Evolutionary conservation across 2,113 vertebrate genomes (phyloP).

Genomic region (Toxostoma redivivum): DNA sequence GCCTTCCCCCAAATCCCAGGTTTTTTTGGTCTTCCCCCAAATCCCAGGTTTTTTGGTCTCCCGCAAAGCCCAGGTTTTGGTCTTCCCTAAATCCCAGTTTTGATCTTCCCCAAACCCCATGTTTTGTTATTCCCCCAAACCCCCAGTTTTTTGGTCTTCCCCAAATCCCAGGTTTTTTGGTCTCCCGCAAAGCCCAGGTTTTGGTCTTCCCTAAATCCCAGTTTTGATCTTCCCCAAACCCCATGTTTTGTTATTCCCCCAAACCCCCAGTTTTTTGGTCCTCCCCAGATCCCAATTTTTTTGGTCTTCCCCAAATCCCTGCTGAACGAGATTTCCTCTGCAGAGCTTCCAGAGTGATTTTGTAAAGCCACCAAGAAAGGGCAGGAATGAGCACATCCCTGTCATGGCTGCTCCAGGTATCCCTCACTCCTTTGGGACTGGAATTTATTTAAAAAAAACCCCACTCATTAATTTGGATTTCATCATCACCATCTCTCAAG

Average conservation of each 20-base stretch:
- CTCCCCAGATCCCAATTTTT: background rate
- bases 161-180: background rate
- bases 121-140: background rate
- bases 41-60: too few relatives aligned
- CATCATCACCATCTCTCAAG: accelerated
- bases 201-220: background rate
- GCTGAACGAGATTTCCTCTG: background rate
- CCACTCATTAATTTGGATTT: background rate
- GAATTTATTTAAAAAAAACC: background rate
- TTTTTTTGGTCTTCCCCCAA: too few relatives aligned
- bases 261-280: too few relatives aligned
- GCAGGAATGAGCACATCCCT: background rate
- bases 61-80: too few relatives aligned
- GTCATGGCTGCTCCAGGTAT: accelerated
- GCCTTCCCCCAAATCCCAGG: too few relatives aligned
- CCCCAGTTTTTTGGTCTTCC: too few relatives aligned
- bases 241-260: background rate
- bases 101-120: too few relatives aligned
- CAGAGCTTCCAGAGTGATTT: background rate
- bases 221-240: background rate
- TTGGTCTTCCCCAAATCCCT: too few relatives aligned
- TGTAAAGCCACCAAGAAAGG: background rate
- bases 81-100: too few relatives aligned
- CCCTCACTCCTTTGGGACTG: background rate
- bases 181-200: background rate